A percentile compares a stretch with the other conserved stretches of the same genome.
phyloP scores from a whole-genome alignment of 2,113 vertebrate species.

The Rhizomys pruinosus region DNA sequence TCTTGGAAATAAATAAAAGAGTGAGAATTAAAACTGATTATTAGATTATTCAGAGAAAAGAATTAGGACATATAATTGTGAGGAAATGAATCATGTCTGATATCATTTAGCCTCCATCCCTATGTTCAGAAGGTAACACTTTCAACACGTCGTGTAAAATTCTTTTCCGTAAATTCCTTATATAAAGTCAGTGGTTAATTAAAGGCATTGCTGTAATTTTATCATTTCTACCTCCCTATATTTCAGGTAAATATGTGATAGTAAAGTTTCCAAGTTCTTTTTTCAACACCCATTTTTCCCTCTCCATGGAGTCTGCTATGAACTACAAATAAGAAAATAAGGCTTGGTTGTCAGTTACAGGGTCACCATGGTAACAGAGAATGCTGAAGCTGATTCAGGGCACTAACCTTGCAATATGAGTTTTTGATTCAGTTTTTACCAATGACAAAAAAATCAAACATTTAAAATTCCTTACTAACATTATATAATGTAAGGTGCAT shows the following conservation, averaged over 20 bases:
- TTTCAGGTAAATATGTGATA: background rate
- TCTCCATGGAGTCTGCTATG: background rate
- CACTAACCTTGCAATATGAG: background rate
- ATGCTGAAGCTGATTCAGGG: background rate
- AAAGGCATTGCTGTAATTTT: background rate
- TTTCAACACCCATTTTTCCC: background rate
- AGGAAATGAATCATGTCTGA: background rate
- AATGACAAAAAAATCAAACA: constrained; percentile 12
- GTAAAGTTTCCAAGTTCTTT: background rate
- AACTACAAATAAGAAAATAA: constrained; percentile 27
- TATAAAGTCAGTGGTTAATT: background rate
- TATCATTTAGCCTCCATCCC: background rate
- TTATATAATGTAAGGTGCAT: background rate
- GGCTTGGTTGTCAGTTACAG: background rate
- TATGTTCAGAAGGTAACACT: background rate
- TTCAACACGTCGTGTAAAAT: background rate
- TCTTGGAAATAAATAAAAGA: background rate
- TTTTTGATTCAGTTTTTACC: background rate
- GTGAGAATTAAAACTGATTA: background rate
- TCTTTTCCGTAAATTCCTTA: background rate
- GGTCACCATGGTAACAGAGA: constrained; percentile 36
- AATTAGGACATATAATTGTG: background rate
- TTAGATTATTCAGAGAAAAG: background rate
- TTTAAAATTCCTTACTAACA: background rate
- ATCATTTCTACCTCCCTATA: background rate